Conservation (phyloP, 2,888 invertebrate species). For the Drosophila merina region DNA sequence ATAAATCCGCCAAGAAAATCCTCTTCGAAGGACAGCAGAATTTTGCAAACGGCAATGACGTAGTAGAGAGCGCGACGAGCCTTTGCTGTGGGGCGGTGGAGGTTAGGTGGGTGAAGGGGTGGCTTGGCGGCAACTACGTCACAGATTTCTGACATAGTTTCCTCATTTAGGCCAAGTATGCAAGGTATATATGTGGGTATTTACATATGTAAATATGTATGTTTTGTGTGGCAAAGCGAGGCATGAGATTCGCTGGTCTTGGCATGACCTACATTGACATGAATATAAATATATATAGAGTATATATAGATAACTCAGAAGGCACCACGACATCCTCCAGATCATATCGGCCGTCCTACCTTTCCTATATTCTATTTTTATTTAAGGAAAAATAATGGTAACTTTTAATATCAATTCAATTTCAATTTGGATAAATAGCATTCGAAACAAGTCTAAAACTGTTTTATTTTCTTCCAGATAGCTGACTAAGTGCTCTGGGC, state of each 20-base stretch:
- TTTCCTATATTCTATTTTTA: background rate
- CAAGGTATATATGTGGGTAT: conserved; percentile 6
- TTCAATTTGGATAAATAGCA: no score
- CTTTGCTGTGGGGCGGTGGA: background rate
- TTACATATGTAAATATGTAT: background rate
- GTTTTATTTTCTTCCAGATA: background rate
- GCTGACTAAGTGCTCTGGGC: conserved; percentile 26
- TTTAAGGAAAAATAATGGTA: background rate
- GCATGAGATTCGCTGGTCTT: conserved; percentile 20
- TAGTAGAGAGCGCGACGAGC: conserved; percentile 17
- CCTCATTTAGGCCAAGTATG: conserved; percentile 57
- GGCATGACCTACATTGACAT: conserved; percentile 33
- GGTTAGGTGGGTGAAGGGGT: conserved; percentile 15
- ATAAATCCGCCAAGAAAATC: conserved; percentile 23
- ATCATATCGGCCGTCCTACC: conserved; percentile 18
- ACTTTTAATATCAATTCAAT: background rate
- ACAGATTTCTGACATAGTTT: conserved; percentile 72
- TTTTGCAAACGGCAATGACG: conserved; percentile 42
- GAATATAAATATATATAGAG: conserved; percentile 25
- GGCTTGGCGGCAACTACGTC: conserved; percentile 35
- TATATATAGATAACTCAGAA: conserved; percentile 23
- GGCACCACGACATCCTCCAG: conserved; percentile 23
- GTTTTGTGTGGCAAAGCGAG: conserved; percentile 19
- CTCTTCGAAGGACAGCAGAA: conserved; percentile 34
- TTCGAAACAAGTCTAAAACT: background rate